These are phyloP conservation scores for Holcopasites calliopsidis DNA, from an alignment of 1,140 invertebrate species.

Conservation along the genomic window DNA sequence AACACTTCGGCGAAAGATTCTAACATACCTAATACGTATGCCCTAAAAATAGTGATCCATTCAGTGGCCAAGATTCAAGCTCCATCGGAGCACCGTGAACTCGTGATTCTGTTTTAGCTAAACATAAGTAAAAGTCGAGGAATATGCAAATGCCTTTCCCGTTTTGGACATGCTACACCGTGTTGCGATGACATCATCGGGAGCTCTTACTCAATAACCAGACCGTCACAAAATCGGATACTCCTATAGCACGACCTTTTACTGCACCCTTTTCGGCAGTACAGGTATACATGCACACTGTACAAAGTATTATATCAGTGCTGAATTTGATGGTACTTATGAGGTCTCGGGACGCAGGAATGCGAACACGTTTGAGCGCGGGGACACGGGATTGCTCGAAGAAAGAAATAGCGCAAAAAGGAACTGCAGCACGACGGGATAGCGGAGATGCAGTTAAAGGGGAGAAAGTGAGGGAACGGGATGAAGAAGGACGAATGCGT, in stretches of 20 bases:
- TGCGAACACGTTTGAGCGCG: too few relatives aligned
- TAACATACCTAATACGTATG: neutral
- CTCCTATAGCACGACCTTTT: neutral
- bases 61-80: too few relatives aligned
- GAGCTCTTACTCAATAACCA: constrained; percentile 14
- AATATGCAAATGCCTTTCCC: constrained; percentile 13
- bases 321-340: too few relatives aligned
- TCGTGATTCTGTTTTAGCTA: neutral
- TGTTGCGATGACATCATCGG: constrained; percentile 19
- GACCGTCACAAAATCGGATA: neutral
- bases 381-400: too few relatives aligned
- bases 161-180: neutral
- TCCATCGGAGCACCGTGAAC: neutral
- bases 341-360: too few relatives aligned
- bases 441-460: too few relatives aligned
- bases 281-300: neutral
- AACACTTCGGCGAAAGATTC: too few relatives aligned
- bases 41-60: neutral
- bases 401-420: too few relatives aligned
- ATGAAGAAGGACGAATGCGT: constrained; percentile 12
- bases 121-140: neutral
- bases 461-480: neutral
- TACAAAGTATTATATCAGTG: too few relatives aligned
- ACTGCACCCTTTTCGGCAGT: neutral
- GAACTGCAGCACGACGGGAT: too few relatives aligned